Percentiles rank a stretch among this genome's conserved stretches.
Evolutionary conservation across 2,797 vertebrate species (phyloP).

Genomic region (Aulostomus chinensis): DNA sequence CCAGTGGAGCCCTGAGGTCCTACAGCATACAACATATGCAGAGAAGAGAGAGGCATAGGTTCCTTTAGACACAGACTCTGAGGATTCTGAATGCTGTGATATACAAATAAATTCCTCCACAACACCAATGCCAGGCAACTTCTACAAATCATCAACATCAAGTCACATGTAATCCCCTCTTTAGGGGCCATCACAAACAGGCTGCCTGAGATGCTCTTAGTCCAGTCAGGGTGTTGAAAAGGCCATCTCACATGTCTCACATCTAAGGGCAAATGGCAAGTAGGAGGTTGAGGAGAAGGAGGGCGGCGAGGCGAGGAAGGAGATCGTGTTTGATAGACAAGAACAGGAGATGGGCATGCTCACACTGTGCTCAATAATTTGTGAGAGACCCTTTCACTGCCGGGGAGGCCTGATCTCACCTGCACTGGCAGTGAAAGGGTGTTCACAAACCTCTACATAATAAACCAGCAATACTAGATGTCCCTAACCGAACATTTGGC

Average conservation of each 20-base stretch:
- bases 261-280: slow-evolving; percentile 15
- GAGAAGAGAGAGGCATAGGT: too few relatives aligned
- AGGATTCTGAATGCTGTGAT: too few relatives aligned
- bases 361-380: slow-evolving; percentile 80
- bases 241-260: background rate
- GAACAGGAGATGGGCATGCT: slow-evolving; percentile 78
- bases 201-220: background rate
- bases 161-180: too few relatives aligned
- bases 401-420: slow-evolving; percentile 26
- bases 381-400: slow-evolving; percentile 78
- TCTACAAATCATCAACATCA: too few relatives aligned
- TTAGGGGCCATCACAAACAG: too few relatives aligned
- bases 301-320: background rate
- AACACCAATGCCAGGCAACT: too few relatives aligned
- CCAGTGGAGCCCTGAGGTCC: too few relatives aligned
- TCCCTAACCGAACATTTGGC: slow-evolving; percentile 26
- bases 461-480: slow-evolving; percentile 29
- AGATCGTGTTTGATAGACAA: slow-evolving; percentile 60
- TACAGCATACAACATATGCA: too few relatives aligned
- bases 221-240: slow-evolving; percentile 2
- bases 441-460: slow-evolving; percentile 42
- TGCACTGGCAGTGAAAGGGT: slow-evolving; percentile 76
- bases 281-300: slow-evolving; percentile 11
- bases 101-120: too few relatives aligned
- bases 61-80: too few relatives aligned